Conservation (phyloP, 2,888 invertebrate species). For the Ormyrus rosae region DNA sequence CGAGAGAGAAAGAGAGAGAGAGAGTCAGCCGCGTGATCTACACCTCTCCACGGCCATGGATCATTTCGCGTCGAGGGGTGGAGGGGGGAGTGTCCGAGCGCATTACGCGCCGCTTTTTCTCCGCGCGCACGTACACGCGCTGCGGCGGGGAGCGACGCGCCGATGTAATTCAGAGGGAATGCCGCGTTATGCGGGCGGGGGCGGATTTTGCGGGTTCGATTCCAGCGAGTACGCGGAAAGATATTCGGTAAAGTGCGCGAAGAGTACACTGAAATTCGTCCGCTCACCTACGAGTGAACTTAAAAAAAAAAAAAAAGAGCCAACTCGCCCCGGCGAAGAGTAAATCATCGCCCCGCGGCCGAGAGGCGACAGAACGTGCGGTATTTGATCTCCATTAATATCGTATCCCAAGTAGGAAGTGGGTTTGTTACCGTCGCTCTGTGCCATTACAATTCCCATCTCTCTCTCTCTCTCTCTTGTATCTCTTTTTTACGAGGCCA, state of each 20-base stretch:
- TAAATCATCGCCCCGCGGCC: slow-evolving; percentile 33
- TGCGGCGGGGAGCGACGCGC: too few species aligned
- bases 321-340: not conserved
- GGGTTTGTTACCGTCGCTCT: slow-evolving; percentile 26
- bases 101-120: not conserved
- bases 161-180: too few species aligned
- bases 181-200: not conserved
- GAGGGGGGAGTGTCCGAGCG: not conserved
- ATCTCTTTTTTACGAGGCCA: slow-evolving; percentile 73
- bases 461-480: slow-evolving; percentile 57
- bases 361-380: slow-evolving; percentile 66
- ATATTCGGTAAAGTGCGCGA: too few species aligned
- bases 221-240: too few species aligned
- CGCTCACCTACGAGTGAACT: too few species aligned
- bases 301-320: too few species aligned
- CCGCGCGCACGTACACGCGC: too few species aligned
- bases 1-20: too few species aligned
- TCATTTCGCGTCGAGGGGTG: not conserved
- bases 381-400: slow-evolving; percentile 76
- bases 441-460: slow-evolving; percentile 31
- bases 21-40: slow-evolving; percentile 5
- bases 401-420: slow-evolving; percentile 66
- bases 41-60: slow-evolving; percentile 28
- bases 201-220: not conserved
- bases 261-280: not conserved